These are phyloP conservation scores for Semnopithecus entellus DNA, from an alignment of 2,113 vertebrate genomes.

Conservation along the genomic window DNA sequence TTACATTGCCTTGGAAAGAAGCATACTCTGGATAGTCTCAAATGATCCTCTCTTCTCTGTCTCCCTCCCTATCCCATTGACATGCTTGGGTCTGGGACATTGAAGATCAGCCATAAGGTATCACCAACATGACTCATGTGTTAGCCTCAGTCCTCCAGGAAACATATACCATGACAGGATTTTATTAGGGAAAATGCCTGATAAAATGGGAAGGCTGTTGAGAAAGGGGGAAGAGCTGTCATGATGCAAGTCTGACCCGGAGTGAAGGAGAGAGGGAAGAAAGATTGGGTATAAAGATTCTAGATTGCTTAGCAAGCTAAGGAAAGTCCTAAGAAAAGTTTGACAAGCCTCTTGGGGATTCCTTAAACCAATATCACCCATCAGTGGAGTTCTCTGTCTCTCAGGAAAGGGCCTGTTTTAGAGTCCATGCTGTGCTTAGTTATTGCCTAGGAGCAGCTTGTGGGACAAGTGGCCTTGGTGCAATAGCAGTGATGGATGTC, in stretches of 20 bases:
- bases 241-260: neutral
- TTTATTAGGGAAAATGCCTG: neutral
- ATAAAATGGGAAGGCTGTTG: neutral
- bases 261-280: slow-evolving; percentile 25
- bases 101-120: neutral
- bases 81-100: neutral
- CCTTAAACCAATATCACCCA: neutral
- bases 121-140: neutral
- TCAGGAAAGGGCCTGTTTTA: neutral
- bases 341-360: neutral
- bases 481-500: neutral
- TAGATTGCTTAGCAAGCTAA: neutral
- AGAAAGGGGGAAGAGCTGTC: neutral
- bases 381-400: neutral
- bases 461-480: neutral
- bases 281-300: neutral
- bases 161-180: neutral
- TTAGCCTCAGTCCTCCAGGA: neutral
- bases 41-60: neutral
- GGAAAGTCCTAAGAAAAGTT: neutral
- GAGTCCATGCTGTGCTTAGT: neutral
- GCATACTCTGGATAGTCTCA: neutral
- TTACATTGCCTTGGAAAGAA: neutral
- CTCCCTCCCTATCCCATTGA: neutral
- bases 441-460: neutral